Evolutionary conservation across 1,140 invertebrate species (phyloP).

Genomic region (Leptopilina clavipes): DNA sequence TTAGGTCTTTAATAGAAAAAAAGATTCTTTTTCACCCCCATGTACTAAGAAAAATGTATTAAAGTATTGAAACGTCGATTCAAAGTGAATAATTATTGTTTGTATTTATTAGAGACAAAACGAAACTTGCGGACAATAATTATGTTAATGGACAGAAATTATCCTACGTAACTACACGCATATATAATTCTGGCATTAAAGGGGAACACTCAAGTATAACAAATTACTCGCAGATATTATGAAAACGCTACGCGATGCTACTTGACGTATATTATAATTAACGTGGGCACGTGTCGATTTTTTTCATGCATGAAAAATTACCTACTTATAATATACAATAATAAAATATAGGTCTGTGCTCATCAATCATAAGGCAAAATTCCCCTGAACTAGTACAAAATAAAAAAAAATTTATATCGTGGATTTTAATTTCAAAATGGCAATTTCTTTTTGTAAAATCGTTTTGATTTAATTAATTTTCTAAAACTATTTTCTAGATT

Average conservation of each 20-base stretch:
- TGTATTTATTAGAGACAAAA: background rate
- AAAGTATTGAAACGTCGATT: too few species aligned
- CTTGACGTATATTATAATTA: constrained; percentile 22
- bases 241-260: background rate
- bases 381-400: too few species aligned
- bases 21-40: too few species aligned
- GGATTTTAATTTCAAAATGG: too few species aligned
- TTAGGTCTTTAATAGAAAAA: too few species aligned
- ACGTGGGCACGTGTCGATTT: constrained; percentile 8
- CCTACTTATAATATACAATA: background rate
- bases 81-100: background rate
- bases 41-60: too few species aligned
- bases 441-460: too few species aligned
- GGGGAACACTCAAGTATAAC: constrained; percentile 27
- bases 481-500: too few species aligned
- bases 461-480: too few species aligned
- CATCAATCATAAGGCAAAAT: too few species aligned
- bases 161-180: constrained; percentile 16
- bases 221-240: constrained; percentile 21
- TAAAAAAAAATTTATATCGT: too few species aligned
- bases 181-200: constrained; percentile 14
- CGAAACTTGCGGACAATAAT: background rate
- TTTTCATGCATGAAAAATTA: constrained; percentile 13
- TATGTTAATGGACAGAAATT: background rate
- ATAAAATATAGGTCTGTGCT: background rate